Conservation (phyloP, 2,113 vertebrate genomes). For the Heliornis fulica region DNA sequence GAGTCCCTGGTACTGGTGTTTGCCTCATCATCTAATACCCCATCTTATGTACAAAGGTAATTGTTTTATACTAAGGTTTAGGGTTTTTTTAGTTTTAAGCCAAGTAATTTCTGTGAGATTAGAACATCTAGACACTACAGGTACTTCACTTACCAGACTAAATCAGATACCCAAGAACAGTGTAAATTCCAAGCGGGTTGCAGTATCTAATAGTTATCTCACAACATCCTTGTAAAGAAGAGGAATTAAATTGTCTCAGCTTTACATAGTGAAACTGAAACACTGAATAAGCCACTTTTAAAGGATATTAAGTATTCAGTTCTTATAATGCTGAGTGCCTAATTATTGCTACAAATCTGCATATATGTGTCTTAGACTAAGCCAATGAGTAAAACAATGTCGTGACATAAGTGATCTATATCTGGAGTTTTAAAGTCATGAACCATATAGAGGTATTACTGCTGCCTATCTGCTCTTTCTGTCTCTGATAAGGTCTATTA, state of each 20-base stretch:
- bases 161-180: not conserved
- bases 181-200: not conserved
- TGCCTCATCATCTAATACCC: not conserved
- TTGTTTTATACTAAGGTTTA: not conserved
- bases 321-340: accelerated
- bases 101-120: not conserved
- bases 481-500: not conserved
- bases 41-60: not conserved
- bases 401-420: not conserved
- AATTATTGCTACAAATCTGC: not conserved
- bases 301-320: not conserved
- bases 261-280: not conserved
- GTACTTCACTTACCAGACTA: not conserved
- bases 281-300: not conserved
- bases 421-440: not conserved
- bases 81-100: too few relatives aligned
- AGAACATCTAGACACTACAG: not conserved
- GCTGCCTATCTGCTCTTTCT: not conserved
- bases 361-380: not conserved
- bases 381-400: not conserved
- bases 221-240: not conserved
- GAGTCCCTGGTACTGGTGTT: not conserved
- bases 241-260: not conserved
- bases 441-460: not conserved
- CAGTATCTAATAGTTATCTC: not conserved